Conservation (phyloP, 35 echinoderm and acorn worm species). For the Amphiura filiformis region DNA sequence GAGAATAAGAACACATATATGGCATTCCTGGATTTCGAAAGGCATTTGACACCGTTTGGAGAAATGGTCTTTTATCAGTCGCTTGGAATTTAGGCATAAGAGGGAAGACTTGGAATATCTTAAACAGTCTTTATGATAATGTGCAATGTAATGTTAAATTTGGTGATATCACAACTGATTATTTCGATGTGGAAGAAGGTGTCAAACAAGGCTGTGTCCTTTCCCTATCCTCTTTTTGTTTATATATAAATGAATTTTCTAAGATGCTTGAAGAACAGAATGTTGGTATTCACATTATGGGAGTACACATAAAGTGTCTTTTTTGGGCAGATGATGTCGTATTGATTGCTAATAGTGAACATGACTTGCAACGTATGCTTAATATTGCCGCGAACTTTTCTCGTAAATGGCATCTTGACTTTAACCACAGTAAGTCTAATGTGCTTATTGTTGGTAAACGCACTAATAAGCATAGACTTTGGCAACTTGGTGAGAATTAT, state of each 20-base stretch:
- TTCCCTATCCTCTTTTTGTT: not conserved
- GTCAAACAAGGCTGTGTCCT: not conserved
- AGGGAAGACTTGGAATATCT: not conserved
- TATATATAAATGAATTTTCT: constrained; percentile 20
- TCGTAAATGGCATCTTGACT: too few species aligned
- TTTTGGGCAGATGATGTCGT: not conserved
- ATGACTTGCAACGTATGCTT: not conserved
- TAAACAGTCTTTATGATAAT: not conserved
- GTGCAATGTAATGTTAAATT: constrained; percentile 28
- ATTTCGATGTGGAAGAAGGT: not conserved
- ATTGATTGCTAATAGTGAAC: not conserved
- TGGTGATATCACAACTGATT: not conserved
- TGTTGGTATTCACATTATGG: not conserved
- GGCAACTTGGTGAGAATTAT: too few species aligned
- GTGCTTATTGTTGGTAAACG: too few species aligned
- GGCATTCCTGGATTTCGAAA: constrained; percentile 8
- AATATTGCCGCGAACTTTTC: too few species aligned
- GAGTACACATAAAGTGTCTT: not conserved
- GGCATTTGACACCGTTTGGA: not conserved
- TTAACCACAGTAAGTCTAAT: too few species aligned
- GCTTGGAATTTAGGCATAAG: not conserved
- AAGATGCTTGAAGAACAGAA: not conserved
- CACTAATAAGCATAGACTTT: too few species aligned
- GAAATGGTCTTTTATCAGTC: not conserved
- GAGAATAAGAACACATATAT: constrained; percentile 7